These are phyloP conservation scores for Polydrusus tereticollis DNA, from an alignment of 2,888 invertebrate species.

Conservation along the genomic window DNA sequence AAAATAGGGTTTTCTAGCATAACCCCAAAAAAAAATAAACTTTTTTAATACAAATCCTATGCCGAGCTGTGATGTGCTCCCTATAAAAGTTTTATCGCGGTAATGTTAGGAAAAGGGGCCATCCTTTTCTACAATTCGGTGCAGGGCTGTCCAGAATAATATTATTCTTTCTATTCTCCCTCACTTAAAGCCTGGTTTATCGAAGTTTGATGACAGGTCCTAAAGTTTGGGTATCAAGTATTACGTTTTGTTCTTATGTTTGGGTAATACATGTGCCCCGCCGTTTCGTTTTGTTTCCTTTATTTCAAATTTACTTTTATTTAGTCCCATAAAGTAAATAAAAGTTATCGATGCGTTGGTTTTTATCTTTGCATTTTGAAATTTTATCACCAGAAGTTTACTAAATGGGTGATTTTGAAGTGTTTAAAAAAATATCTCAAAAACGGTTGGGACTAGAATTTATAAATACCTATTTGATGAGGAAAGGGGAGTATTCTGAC, in stretches of 20 bases:
- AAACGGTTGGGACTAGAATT: no score
- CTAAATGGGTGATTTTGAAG: no score
- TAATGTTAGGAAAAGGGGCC: not conserved
- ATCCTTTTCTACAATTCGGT: constrained; percentile 6
- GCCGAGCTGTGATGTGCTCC: not conserved
- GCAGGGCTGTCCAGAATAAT: constrained; percentile 1
- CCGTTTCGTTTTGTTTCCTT: not conserved
- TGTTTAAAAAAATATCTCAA: no score
- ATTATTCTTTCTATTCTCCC: not conserved
- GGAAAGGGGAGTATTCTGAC: no score
- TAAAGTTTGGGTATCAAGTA: not conserved
- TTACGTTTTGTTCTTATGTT: not conserved
- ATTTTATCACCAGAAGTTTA: no score
- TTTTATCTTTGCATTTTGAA: no score
- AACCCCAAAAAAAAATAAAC: not conserved
- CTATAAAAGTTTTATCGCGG: not conserved
- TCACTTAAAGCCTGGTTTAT: not conserved
- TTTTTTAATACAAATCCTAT: constrained; percentile 6
- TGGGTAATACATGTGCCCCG: not conserved
- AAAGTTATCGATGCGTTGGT: no score
- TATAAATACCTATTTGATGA: no score
- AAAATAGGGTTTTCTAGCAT: not conserved
- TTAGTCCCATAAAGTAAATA: not conserved
- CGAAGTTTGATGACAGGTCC: not conserved
- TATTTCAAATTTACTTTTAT: no score